Conservation (phyloP, 2,888 invertebrate species). For the Antheraea assamensis region DNA sequence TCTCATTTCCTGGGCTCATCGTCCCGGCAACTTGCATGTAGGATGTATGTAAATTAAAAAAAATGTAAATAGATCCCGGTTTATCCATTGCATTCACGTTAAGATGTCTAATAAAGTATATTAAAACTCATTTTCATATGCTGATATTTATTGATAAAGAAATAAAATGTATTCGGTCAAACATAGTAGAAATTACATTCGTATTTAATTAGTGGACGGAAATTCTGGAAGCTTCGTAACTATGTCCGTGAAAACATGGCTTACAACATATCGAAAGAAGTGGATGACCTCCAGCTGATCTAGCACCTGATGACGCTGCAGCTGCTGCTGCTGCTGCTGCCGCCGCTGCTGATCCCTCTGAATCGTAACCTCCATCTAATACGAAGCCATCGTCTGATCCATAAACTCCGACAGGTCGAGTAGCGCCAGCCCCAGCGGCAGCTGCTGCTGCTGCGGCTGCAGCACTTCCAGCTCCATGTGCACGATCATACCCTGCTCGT, state of each 20-base stretch:
- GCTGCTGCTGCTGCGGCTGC: slow-evolving; percentile 14
- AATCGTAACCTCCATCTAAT: not conserved
- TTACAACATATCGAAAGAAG: slow-evolving; percentile 1
- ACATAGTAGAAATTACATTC: slow-evolving; percentile 27
- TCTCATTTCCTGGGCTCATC: not conserved
- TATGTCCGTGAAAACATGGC: slow-evolving; percentile 56
- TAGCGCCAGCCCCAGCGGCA: not conserved
- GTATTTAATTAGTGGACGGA: slow-evolving; percentile 52
- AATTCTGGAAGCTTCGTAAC: slow-evolving; percentile 53
- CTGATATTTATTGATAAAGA: slow-evolving; percentile 51
- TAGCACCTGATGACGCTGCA: slow-evolving; percentile 16
- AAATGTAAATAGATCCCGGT: too few relatives aligned
- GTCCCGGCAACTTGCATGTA: not conserved
- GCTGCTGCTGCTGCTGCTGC: slow-evolving; percentile 14
- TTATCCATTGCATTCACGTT: not conserved
- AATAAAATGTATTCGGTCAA: slow-evolving; percentile 58
- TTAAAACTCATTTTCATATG: slow-evolving; percentile 36
- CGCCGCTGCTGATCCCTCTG: slow-evolving; percentile 20
- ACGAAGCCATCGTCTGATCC: slow-evolving; percentile 4
- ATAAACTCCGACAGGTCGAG: not conserved
- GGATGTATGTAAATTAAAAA: too few relatives aligned
- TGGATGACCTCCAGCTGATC: not conserved
- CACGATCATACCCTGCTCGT: not conserved
- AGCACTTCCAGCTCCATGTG: not conserved
- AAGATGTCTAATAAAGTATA: slow-evolving; percentile 16